Percentiles rank a stretch among this genome's conserved stretches.
These are phyloP conservation scores for Catostomus latipinnis DNA, from an alignment of 2,797 vertebrate genomes.

Conservation along the genomic window DNA sequence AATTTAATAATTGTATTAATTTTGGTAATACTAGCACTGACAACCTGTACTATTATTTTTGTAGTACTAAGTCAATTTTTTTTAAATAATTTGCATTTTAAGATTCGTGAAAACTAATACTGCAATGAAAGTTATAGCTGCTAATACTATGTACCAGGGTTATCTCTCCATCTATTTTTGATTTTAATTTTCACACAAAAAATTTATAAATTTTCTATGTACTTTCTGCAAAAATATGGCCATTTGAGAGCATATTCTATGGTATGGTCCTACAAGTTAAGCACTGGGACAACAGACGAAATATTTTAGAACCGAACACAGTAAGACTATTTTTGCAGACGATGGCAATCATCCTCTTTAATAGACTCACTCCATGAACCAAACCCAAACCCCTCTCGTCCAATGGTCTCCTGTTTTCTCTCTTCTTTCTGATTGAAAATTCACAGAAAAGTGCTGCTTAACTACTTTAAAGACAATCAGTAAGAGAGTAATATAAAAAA, in stretches of 20 bases:
- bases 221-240: background rate
- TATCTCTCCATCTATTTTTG: too few relatives aligned
- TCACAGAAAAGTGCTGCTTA: slow-evolving; percentile 37
- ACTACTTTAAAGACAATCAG: slow-evolving; percentile 36
- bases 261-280: background rate
- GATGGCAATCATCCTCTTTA: slow-evolving; percentile 39
- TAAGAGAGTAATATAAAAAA: slow-evolving; percentile 16
- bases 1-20: too few relatives aligned
- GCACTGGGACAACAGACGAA: background rate
- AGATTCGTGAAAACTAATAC: too few relatives aligned
- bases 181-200: background rate
- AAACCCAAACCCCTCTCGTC: background rate
- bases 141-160: too few relatives aligned
- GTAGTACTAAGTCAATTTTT: too few relatives aligned
- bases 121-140: too few relatives aligned
- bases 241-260: background rate
- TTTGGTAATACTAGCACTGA: too few relatives aligned
- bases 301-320: background rate
- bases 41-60: too few relatives aligned
- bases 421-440: slow-evolving; percentile 43
- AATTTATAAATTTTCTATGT: background rate
- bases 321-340: background rate
- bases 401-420: slow-evolving; percentile 15
- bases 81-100: too few relatives aligned
- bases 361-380: slow-evolving; percentile 23